Conservation (phyloP, 2,797 vertebrate genomes). For the Crenuchus spilurus region DNA sequence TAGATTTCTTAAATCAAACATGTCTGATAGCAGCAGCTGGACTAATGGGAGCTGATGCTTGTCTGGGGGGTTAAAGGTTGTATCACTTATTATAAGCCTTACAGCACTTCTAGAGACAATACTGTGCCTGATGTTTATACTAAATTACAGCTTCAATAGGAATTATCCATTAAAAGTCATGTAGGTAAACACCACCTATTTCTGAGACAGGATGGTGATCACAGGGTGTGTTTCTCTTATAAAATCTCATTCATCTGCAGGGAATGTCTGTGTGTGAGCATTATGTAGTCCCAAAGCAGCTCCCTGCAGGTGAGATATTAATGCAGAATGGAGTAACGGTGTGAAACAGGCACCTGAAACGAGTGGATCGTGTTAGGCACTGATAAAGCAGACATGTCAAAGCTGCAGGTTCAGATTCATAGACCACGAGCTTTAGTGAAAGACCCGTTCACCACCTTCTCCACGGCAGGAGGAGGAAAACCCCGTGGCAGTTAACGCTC, state of each 20-base stretch:
- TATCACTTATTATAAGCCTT: background rate
- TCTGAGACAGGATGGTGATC: background rate
- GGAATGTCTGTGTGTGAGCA: background rate
- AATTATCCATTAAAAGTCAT: slow-evolving; percentile 18
- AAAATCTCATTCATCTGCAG: slow-evolving; percentile 8
- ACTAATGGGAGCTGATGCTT: background rate
- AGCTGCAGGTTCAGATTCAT: background rate
- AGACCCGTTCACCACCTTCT: slow-evolving; percentile 45
- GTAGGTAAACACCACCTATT: background rate
- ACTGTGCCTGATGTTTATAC: background rate
- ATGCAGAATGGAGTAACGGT: background rate
- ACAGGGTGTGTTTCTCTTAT: background rate
- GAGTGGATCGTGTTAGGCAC: background rate
- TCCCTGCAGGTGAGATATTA: background rate
- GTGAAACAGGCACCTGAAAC: background rate
- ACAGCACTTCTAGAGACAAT: background rate
- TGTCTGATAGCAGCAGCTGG: background rate
- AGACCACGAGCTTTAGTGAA: slow-evolving; percentile 21
- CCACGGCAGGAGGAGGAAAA: slow-evolving; percentile 32
- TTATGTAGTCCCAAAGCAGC: background rate
- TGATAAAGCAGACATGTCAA: background rate
- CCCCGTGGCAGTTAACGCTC: slow-evolving; percentile 48
- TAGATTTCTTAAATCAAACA: background rate
- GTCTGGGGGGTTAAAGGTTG: background rate
- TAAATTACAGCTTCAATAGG: background rate